A percentile compares a stretch with the other conserved stretches of the same genome.
phyloP scores from a whole-genome alignment of 1,140 invertebrate genomes.

The Nebria ingens region DNA sequence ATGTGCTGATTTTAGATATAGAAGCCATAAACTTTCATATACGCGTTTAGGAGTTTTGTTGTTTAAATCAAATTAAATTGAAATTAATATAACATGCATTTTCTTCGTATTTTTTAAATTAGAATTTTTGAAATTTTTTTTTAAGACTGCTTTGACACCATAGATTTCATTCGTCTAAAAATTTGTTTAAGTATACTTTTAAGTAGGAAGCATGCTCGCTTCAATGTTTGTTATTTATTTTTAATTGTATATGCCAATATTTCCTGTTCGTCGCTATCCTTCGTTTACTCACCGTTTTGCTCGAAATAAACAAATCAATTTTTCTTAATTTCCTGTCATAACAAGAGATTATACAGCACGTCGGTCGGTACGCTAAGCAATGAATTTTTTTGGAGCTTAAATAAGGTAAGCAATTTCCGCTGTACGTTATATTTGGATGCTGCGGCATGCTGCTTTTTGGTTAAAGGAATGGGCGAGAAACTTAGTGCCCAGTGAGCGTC shows the following conservation, averaged over 20 bases:
- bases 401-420: constrained; percentile 1
- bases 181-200: no score
- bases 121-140: no score
- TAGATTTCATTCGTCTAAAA: no score
- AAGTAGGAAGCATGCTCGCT: no score
- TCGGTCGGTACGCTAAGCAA: neutral
- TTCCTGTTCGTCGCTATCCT: neutral
- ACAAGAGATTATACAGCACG: constrained; percentile 1
- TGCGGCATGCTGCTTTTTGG: no score
- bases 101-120: no score
- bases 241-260: neutral
- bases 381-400: constrained; percentile 5
- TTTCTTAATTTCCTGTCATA: constrained; percentile 8
- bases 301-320: constrained; percentile 3
- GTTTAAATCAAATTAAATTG: no score
- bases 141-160: no score
- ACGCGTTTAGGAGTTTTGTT: neutral
- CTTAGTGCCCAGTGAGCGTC: neutral
- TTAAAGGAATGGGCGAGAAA: no score
- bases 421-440: neutral
- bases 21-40: neutral
- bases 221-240: no score
- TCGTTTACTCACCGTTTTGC: neutral
- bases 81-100: no score
- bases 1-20: neutral